phyloP scores from a whole-genome alignment of 1,140 invertebrate genomes.

The Telenomus remus region DNA sequence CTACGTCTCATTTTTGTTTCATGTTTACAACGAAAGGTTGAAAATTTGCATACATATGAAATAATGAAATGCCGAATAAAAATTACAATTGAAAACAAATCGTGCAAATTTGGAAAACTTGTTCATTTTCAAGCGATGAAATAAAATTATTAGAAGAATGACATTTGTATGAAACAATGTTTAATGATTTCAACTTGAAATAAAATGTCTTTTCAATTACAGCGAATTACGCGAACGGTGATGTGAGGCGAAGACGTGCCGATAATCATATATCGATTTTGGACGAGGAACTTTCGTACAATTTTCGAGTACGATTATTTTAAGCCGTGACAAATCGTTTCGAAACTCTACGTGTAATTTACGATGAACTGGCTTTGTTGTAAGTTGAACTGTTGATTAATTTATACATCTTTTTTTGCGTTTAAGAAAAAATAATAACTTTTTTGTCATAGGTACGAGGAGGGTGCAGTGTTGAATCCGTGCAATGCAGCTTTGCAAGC shows the following conservation, averaged over 20 bases:
- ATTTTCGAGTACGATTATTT: neutral
- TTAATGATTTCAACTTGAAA: no score
- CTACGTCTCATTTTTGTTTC: no score
- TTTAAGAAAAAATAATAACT: neutral
- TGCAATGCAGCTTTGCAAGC: neutral
- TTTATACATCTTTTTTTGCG: neutral
- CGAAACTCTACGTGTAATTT: neutral
- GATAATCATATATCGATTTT: neutral
- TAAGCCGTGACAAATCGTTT: conserved; percentile 1
- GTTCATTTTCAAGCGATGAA: no score
- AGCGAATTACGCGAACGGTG: neutral
- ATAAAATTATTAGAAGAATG: no score
- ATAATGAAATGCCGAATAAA: no score
- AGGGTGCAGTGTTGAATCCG: neutral
- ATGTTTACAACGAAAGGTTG: no score
- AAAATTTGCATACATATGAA: no score
- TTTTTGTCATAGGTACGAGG: neutral
- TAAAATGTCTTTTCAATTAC: no score
- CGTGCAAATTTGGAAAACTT: no score
- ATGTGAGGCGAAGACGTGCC: neutral
- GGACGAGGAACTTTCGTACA: neutral
- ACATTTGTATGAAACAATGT: no score
- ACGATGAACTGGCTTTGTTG: conserved; percentile 3
- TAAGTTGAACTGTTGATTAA: conserved; percentile 1
- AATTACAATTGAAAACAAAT: no score